These are phyloP conservation scores for Teinopalpus imperialis DNA, from an alignment of 2,888 invertebrate genomes.

Conservation along the genomic window DNA sequence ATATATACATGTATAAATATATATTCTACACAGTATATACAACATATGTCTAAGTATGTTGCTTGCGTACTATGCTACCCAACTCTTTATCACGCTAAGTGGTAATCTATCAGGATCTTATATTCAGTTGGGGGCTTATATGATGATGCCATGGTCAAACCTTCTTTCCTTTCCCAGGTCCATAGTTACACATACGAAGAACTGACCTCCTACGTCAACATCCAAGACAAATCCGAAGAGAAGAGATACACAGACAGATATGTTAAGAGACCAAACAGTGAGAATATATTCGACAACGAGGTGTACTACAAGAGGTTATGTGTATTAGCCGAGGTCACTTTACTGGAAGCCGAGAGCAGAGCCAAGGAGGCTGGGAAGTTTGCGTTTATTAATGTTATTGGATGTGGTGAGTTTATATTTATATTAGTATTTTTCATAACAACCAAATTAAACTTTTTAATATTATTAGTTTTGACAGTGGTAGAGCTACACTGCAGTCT, in stretches of 20 bases:
- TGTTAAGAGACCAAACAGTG: conserved; percentile 37
- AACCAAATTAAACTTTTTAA: too few relatives aligned
- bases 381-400: conserved; percentile 85
- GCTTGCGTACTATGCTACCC: too few relatives aligned
- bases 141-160: too few relatives aligned
- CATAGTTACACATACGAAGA: conserved; percentile 62
- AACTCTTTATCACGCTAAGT: too few relatives aligned
- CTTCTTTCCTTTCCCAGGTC: conserved; percentile 52
- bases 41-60: too few relatives aligned
- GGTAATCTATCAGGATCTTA: too few relatives aligned
- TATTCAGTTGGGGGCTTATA: too few relatives aligned
- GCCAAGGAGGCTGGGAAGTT: conserved; percentile 68
- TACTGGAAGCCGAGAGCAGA: conserved; percentile 84
- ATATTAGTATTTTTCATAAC: too few relatives aligned
- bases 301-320: conserved; percentile 76
- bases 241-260: conserved; percentile 55
- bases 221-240: conserved; percentile 45
- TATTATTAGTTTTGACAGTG: too few relatives aligned
- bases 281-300: conserved; percentile 59
- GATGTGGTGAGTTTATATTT: conserved; percentile 71
- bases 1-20: too few relatives aligned
- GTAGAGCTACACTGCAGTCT: too few relatives aligned
- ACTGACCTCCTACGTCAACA: conserved; percentile 49
- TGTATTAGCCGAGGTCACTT: conserved; percentile 82
- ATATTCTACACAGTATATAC: too few relatives aligned